phyloP scores from a whole-genome alignment of 2,797 vertebrate species.

The Anisognathus igniventris region DNA sequence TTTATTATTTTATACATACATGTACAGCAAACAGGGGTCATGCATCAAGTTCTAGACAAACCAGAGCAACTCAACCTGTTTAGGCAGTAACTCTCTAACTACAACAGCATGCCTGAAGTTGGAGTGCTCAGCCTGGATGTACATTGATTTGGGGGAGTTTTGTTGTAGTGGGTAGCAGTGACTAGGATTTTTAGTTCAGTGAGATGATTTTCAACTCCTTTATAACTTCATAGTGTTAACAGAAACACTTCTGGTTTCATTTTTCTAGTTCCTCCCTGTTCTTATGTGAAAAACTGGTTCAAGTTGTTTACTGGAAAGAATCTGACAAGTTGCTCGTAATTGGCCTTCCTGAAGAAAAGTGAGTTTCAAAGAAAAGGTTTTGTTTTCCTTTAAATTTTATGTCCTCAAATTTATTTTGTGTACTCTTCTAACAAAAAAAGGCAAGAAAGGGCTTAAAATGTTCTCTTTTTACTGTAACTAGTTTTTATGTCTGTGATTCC shows the following conservation, averaged over 20 bases:
- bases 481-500: background rate
- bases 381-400: background rate
- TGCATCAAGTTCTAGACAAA: background rate
- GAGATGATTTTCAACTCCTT: background rate
- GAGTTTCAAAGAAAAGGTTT: slow-evolving; percentile 41
- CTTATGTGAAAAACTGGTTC: slow-evolving; percentile 85
- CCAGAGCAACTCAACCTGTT: background rate
- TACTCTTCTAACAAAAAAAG: background rate
- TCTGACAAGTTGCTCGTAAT: slow-evolving; percentile 86
- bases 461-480: background rate
- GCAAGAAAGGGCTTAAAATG: background rate
- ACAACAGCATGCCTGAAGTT: background rate
- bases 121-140: background rate
- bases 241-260: slow-evolving; percentile 24
- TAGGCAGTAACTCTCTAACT: background rate
- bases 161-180: background rate
- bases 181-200: background rate
- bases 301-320: slow-evolving; percentile 96
- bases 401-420: background rate
- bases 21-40: background rate
- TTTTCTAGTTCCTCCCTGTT: slow-evolving; percentile 86
- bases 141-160: background rate
- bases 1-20: background rate
- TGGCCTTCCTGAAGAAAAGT: slow-evolving; percentile 92
- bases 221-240: background rate